Base-by-base conservation (phyloP, 2,797 vertebrate species). In the Ibycter americanus region DNA sequence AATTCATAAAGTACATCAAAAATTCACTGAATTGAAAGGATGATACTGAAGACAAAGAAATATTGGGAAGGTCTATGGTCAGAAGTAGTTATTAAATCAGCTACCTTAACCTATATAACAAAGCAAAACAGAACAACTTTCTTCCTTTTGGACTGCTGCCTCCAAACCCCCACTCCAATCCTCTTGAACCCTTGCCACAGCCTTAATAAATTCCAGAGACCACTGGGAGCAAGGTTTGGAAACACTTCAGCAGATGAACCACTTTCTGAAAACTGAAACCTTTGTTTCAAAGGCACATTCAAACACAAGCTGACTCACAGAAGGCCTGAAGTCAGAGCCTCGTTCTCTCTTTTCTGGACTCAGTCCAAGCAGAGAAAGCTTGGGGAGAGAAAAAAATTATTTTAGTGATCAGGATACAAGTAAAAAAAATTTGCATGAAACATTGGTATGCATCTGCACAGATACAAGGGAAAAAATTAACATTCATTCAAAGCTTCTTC, bases 401-500 rank as follows among this genome's bases (percentile, higher is more conserved):
- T 90, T 38, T 62, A 82, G 44, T 25, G 31, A 40, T 58, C 38
- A 72, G 61, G 85, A 73, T 73, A 68, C 44, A 95, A 87, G 86
- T 51, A 86, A 97, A 87, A 40, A 56, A 83, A 92, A 81, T 0
- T 4, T 16, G 31, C 17, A 38, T 86, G 79, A 91, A 96, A 89
- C 49, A 95, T 96, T 85, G 94, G 78, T 86, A 90, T 91, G 70
- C 79, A 70, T 93, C 87, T 79, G 74, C 89, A 89, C 36, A 93
- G 92, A 93, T 40, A 70, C 0, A 0, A 85, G 74, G 42, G 72
- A 36, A 47, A 83, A 96, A 96, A 96, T 91, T 93, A 97, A 79
- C 92, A 97, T 94, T 97, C 97, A 88, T 47, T 66, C 83, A 93
- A 89, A 95, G 82, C 87, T 73, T 10, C 79, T 95, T 74, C 95